A percentile compares a stretch with the other conserved stretches of the same genome.
Evolutionary conservation across 2,888 invertebrate species (phyloP).

Genomic region (Heliconius cydno): DNA sequence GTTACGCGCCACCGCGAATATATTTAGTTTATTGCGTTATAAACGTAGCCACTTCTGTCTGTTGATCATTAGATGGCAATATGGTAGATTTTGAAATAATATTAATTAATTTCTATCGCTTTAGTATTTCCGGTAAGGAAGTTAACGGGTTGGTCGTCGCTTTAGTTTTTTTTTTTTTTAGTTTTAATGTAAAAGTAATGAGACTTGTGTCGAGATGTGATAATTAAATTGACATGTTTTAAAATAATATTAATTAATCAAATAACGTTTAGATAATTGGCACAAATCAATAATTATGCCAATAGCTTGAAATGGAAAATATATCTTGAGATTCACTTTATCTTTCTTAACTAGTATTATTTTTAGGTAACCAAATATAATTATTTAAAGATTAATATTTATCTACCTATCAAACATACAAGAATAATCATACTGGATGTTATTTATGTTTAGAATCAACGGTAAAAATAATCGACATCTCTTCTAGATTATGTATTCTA

Average conservation of each 20-base stretch:
- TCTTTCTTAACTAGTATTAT: neutral
- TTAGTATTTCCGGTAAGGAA: constrained; percentile 16
- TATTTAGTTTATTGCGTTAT: constrained; percentile 81
- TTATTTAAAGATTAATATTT: neutral
- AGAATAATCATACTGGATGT: too few relatives aligned
- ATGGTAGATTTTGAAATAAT: constrained; percentile 11
- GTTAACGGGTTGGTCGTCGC: neutral
- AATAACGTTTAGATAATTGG: neutral
- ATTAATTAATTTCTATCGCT: constrained; percentile 9
- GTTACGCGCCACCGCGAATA: constrained; percentile 72
- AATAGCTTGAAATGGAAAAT: neutral
- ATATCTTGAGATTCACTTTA: neutral
- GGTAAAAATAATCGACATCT: neutral
- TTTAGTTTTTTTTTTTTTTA: neutral
- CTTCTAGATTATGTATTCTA: neutral
- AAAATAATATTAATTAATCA: neutral
- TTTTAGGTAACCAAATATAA: neutral
- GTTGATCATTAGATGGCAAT: constrained; percentile 59
- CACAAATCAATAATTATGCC: neutral
- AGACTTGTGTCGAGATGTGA: neutral
- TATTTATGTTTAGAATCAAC: neutral
- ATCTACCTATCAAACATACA: neutral
- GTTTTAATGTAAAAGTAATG: neutral
- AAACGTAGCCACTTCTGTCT: constrained; percentile 57
- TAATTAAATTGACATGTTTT: neutral